Base-by-base conservation (phyloP, 2,888 invertebrate species). In the Brachynemurus nebulosus region DNA sequence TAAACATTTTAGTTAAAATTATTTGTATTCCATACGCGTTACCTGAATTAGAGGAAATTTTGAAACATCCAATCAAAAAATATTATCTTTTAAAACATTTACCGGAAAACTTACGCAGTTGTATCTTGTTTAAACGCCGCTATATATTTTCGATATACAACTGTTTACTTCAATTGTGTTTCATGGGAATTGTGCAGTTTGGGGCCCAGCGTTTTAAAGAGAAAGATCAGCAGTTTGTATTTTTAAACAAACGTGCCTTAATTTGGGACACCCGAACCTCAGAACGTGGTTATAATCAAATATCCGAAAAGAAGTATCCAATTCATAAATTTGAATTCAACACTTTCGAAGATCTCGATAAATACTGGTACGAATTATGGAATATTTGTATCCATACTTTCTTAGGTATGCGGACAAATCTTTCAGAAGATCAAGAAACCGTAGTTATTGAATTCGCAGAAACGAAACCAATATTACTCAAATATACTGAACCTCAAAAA, bases 311-410 rank as follows among this genome's bases (percentile, higher is more conserved):
- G 33, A 62, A 64, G 2, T 85, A 85, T 55, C 65, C 69, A 0
- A 54, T 60, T n/a, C 59, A 70, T 1, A 52, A 54, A 1, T 85
- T 75, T 53, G 53, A 59, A 20, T 80, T 86, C 47, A 54, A 64
- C 1, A 64, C 61, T 2, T 55, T 66, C 12, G 57, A 66, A 1
- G 72, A 74, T 47, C 61, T 86, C 0, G 70, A 74, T 19, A 67
- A 70, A 14, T 83, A 78, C 57, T 83, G 82, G 83, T 70, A 72
- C 48, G 73, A 78, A 43, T 61, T 86, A 59, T 77, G 78, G 67
- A 70, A 70, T 37, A 76, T 78, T 45, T 76, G 80, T 52, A 66
- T 80, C 30, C 72, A 76, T 51, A 84, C 85, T 0, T 71, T 71
- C 46, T 60, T 86, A 19, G 77, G 76, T 40, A 56, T 59, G 30